Conservation (phyloP, 2,888 invertebrate genomes). For the Lasiommata megera region DNA sequence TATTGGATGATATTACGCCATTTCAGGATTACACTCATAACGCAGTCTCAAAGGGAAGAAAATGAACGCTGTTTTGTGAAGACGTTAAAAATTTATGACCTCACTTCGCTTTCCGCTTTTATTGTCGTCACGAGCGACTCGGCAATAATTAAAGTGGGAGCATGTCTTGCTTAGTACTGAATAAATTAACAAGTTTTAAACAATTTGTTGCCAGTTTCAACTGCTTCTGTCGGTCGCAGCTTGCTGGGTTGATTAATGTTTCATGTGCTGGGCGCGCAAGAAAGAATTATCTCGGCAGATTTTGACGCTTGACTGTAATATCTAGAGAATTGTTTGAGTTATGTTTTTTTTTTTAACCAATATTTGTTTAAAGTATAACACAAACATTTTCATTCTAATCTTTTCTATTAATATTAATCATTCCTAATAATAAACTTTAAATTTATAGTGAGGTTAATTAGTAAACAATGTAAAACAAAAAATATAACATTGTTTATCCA, state of each 20-base stretch:
- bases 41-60: slow-evolving; percentile 46
- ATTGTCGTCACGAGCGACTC: slow-evolving; percentile 43
- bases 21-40: slow-evolving; percentile 27
- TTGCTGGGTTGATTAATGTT: slow-evolving; percentile 9
- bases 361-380: no score
- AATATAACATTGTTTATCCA: no score
- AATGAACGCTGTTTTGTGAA: slow-evolving; percentile 20
- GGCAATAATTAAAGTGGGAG: slow-evolving; percentile 18
- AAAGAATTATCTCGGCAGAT: neutral
- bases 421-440: no score
- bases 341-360: no score
- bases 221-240: neutral
- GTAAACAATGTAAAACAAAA: no score
- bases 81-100: slow-evolving; percentile 43
- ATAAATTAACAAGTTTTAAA: slow-evolving; percentile 40
- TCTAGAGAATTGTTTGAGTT: no score
- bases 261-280: neutral
- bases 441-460: no score
- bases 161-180: slow-evolving; percentile 37
- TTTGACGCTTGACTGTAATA: no score
- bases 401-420: no score
- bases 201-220: slow-evolving; percentile 23
- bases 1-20: slow-evolving; percentile 25
- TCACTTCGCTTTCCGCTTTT: slow-evolving; percentile 61
- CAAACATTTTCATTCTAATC: no score